A percentile compares a stretch with the other conserved stretches of the same genome.
Evolutionary conservation across 2,888 invertebrate genomes (phyloP).

Genomic region (Caenorhabditis sp.): DNA sequence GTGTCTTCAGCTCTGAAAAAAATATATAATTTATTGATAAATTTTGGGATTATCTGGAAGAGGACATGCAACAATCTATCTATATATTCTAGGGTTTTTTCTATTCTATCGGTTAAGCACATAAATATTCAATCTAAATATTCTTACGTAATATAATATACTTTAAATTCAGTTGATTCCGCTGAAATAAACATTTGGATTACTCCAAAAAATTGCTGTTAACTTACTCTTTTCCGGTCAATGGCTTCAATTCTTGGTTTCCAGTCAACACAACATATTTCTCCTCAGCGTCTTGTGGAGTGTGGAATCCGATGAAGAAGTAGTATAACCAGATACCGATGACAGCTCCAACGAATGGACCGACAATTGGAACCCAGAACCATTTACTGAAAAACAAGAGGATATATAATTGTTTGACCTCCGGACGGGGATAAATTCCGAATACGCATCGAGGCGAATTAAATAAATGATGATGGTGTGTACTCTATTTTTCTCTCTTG

Average conservation of each 20-base stretch:
- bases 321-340: slow-evolving; percentile 73
- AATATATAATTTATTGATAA: background rate
- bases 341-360: slow-evolving; percentile 74
- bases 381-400: slow-evolving; percentile 64
- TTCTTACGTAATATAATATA: background rate
- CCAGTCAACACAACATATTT: slow-evolving; percentile 59
- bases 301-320: slow-evolving; percentile 74
- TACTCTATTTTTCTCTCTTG: background rate
- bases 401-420: slow-evolving; percentile 10
- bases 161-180: background rate
- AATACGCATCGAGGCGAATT: background rate
- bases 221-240: slow-evolving; percentile 59
- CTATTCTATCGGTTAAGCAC: background rate
- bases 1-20: slow-evolving; percentile 38
- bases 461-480: background rate
- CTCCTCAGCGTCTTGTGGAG: slow-evolving; percentile 70
- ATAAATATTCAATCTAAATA: background rate
- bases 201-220: background rate
- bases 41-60: background rate
- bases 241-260: slow-evolving; percentile 60
- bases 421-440: background rate
- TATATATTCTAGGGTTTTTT: background rate
- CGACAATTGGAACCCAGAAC: slow-evolving; percentile 75
- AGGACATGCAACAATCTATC: background rate
- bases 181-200: background rate